Evolutionary conservation across 2,888 invertebrate genomes (phyloP).

Genomic region (Adelphocoris suturalis): DNA sequence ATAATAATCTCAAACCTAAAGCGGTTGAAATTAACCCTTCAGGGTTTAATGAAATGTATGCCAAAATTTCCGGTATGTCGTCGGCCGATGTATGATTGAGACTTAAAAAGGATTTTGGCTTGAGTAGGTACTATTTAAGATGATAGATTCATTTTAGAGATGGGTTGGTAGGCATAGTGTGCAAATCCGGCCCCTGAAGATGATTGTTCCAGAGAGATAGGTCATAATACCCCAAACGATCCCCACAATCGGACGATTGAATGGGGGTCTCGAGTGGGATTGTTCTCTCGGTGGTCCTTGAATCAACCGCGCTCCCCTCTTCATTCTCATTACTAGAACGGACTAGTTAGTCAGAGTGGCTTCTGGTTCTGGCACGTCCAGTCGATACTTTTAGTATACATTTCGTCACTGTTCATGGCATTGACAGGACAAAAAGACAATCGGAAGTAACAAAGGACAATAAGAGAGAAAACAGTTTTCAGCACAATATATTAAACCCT

Average conservation of each 20-base stretch:
- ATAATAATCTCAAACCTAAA: too few species aligned
- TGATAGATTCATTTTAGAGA: not conserved
- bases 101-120: too few species aligned
- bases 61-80: too few species aligned
- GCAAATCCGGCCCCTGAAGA: not conserved
- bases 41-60: too few species aligned
- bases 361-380: constrained; percentile 10
- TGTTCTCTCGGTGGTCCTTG: not conserved
- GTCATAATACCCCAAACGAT: not conserved
- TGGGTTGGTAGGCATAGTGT: not conserved
- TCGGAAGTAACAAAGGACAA: not conserved
- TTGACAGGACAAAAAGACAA: not conserved
- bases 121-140: not conserved
- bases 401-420: not conserved
- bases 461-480: too few species aligned
- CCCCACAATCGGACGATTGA: not conserved
- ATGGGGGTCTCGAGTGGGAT: not conserved
- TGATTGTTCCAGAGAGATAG: not conserved
- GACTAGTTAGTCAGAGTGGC: not conserved
- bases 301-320: not conserved
- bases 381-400: not conserved
- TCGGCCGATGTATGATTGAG: too few species aligned
- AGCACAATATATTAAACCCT: too few species aligned
- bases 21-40: too few species aligned
- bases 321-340: not conserved